A percentile compares a stretch with the other conserved stretches of the same genome.
These are phyloP conservation scores for Margarornis squamiger DNA, from an alignment of 2,797 vertebrate genomes.

Conservation along the genomic window DNA sequence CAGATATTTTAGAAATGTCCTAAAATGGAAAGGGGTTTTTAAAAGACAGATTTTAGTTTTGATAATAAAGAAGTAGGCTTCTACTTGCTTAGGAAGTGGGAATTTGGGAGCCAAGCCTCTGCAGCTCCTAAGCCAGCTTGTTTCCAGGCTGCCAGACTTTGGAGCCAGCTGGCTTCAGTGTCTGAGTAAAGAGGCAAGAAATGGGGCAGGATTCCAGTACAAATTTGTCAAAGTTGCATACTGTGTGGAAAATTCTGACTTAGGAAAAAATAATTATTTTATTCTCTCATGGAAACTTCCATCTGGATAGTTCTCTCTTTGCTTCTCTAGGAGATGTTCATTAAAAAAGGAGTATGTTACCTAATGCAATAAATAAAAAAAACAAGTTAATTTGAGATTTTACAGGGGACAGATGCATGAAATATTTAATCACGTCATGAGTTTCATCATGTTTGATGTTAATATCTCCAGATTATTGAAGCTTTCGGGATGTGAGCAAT, in stretches of 20 bases:
- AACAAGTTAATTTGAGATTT: background rate
- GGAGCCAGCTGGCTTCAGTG: constrained; percentile 47
- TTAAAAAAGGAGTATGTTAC: background rate
- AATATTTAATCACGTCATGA: background rate
- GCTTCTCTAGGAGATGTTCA: background rate
- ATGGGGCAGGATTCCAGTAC: background rate
- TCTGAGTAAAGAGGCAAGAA: constrained; percentile 24
- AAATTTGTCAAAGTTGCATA: background rate
- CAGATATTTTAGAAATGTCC: constrained; percentile 33
- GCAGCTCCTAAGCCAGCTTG: background rate
- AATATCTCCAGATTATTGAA: background rate
- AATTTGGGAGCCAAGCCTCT: constrained; percentile 7
- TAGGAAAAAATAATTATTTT: background rate
- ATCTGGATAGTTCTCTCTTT: background rate
- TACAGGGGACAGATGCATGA: background rate
- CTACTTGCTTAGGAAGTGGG: background rate
- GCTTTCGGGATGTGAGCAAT: background rate
- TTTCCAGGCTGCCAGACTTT: constrained; percentile 13
- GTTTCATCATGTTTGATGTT: background rate
- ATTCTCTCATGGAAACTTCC: background rate
- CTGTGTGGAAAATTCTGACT: background rate
- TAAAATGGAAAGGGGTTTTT: constrained; percentile 4
- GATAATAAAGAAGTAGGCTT: constrained; percentile 2
- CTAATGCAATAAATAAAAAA: background rate
- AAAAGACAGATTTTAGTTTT: background rate